Conservation (phyloP, 2,888 invertebrate genomes). For the Empis stercorea region DNA sequence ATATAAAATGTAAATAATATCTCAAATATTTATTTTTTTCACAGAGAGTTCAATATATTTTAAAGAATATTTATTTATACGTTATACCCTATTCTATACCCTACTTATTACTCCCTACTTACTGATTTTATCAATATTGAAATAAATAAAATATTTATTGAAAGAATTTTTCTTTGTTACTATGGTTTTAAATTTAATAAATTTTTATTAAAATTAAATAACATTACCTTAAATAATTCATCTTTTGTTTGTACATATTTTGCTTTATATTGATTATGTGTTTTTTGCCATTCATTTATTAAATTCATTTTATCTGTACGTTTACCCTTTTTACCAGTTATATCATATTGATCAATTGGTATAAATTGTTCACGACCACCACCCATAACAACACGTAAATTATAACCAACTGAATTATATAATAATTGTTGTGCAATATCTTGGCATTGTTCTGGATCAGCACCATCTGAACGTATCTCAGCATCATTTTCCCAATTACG, state of each 20-base stretch:
- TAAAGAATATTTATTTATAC: too few species aligned
- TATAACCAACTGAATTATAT: constrained; percentile 49
- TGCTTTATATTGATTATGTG: constrained; percentile 24
- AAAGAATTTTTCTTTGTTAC: too few species aligned
- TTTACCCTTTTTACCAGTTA: constrained; percentile 38
- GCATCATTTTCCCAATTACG: constrained; percentile 62
- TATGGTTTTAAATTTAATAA: too few species aligned
- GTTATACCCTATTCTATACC: too few species aligned
- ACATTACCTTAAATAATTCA: constrained; percentile 44
- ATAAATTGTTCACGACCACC: constrained; percentile 59
- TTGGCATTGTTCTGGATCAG: constrained; percentile 42
- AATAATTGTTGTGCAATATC: constrained; percentile 66
- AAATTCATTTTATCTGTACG: constrained; percentile 51
- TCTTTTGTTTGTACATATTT: constrained; percentile 51
- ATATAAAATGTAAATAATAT: too few species aligned
- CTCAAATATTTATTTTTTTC: too few species aligned
- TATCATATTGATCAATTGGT: constrained; percentile 41
- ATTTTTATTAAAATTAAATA: too few species aligned
- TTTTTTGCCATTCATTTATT: constrained; percentile 50
- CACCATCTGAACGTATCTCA: constrained; percentile 39
- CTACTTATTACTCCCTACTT: too few species aligned
- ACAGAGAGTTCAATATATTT: too few species aligned
- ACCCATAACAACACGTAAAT: constrained; percentile 62
- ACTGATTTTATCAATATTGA: too few species aligned
- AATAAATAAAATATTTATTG: too few species aligned